Conservation (phyloP, 2,113 vertebrate genomes). For the Amphilophus citrinellus region DNA sequence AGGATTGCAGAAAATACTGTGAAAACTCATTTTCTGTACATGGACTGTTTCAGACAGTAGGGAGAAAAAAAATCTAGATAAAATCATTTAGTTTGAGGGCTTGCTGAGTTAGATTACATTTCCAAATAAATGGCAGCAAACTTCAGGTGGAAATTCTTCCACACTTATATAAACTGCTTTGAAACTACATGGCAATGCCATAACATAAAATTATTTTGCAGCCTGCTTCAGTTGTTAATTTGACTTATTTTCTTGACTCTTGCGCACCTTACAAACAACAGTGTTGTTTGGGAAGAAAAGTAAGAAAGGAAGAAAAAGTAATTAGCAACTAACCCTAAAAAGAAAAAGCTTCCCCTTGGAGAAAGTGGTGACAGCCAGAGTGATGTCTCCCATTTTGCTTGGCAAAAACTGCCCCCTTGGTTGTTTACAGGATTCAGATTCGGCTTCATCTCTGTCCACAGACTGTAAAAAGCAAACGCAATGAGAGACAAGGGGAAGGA, state of each 20-base stretch:
- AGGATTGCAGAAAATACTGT: background rate
- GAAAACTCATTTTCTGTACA: background rate
- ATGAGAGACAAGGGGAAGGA: background rate
- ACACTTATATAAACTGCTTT: background rate
- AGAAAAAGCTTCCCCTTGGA: constrained; percentile 4
- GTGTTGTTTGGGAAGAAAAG: background rate
- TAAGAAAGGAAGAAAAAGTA: background rate
- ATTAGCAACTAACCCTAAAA: background rate
- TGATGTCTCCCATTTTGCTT: constrained; percentile 12
- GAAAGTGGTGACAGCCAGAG: constrained; percentile 22
- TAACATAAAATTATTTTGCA: background rate
- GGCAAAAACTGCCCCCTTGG: constrained; percentile 18
- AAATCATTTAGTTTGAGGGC: background rate
- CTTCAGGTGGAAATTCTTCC: background rate
- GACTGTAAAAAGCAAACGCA: background rate
- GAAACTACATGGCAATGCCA: background rate
- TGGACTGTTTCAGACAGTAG: background rate
- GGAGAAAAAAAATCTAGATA: background rate
- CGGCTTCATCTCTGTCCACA: background rate
- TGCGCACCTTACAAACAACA: background rate
- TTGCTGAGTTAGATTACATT: background rate
- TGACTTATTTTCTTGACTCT: background rate
- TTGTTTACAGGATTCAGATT: background rate
- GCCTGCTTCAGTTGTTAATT: background rate
- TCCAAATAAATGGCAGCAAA: background rate